Evolutionary conservation across 2,797 vertebrate genomes (phyloP).

Genomic region (Cirrhinus mrigala): DNA sequence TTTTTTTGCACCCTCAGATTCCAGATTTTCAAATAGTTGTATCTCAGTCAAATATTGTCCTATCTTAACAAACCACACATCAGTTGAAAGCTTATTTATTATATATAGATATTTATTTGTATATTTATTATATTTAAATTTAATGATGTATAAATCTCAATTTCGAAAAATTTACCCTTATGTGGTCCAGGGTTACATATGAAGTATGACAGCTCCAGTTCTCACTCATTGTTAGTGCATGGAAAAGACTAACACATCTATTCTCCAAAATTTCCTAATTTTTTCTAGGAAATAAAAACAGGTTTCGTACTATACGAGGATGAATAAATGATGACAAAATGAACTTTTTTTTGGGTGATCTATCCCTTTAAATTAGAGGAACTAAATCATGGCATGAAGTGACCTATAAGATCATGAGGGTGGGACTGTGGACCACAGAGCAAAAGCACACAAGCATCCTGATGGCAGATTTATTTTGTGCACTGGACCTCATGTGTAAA

Average conservation of each 20-base stretch:
- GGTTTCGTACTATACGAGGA: background rate
- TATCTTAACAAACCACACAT: too few species aligned
- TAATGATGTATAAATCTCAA: too few species aligned
- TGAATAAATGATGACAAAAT: background rate
- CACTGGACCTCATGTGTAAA: background rate
- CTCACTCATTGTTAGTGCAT: background rate
- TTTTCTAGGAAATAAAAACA: background rate
- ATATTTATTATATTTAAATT: too few species aligned
- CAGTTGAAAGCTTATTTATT: too few species aligned
- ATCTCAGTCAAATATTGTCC: too few species aligned
- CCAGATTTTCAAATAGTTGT: too few species aligned
- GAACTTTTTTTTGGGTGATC: background rate
- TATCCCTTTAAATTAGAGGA: slow-evolving; percentile 18
- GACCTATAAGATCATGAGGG: slow-evolving; percentile 19
- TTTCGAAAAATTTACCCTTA: too few species aligned
- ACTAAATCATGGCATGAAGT: slow-evolving; percentile 1
- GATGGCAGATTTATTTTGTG: slow-evolving; percentile 6
- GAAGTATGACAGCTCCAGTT: background rate
- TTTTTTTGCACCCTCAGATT: too few species aligned
- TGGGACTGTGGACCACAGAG: slow-evolving; percentile 8
- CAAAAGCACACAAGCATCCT: slow-evolving; percentile 6
- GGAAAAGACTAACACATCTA: background rate
- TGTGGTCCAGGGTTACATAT: too few species aligned
- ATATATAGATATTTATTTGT: too few species aligned
- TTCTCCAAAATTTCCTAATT: background rate